Evolutionary conservation across 2,888 invertebrate genomes (phyloP).

Genomic region (Proisotoma minuta): DNA sequence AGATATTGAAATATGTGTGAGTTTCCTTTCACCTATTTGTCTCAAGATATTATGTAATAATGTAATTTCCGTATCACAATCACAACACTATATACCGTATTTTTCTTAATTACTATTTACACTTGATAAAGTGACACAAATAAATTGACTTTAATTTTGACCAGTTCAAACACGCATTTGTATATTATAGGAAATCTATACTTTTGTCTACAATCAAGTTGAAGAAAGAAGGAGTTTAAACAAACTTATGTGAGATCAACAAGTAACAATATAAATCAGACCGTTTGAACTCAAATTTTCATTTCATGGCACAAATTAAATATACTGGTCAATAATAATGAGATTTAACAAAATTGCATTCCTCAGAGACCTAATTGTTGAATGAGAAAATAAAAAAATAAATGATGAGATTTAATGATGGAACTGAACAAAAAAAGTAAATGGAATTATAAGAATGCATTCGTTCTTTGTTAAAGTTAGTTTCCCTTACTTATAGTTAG

Average conservation of each 20-base stretch:
- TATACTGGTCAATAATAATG: not conserved
- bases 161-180: conserved; percentile 1
- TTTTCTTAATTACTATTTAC: conserved; percentile 2
- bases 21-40: conserved; percentile 11
- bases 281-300: not conserved
- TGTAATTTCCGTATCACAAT: conserved; percentile 42
- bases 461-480: too few relatives aligned
- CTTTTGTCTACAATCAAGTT: not conserved
- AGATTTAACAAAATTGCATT: not conserved
- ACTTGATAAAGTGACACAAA: not conserved
- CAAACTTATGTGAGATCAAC: conserved; percentile 6
- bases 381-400: not conserved
- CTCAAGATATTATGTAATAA: conserved; percentile 24
- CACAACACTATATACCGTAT: conserved; percentile 39
- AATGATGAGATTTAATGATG: not conserved
- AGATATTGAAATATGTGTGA: conserved; percentile 14
- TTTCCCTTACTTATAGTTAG: too few relatives aligned
- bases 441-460: too few relatives aligned
- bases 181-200: not conserved
- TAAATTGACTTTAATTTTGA: not conserved
- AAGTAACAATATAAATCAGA: conserved; percentile 12
- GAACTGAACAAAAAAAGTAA: not conserved
- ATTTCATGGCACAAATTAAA: too few relatives aligned
- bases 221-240: not conserved
- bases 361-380: not conserved